phyloP scores from a whole-genome alignment of 1,140 invertebrate species.

The Potamilus streckersoni region DNA sequence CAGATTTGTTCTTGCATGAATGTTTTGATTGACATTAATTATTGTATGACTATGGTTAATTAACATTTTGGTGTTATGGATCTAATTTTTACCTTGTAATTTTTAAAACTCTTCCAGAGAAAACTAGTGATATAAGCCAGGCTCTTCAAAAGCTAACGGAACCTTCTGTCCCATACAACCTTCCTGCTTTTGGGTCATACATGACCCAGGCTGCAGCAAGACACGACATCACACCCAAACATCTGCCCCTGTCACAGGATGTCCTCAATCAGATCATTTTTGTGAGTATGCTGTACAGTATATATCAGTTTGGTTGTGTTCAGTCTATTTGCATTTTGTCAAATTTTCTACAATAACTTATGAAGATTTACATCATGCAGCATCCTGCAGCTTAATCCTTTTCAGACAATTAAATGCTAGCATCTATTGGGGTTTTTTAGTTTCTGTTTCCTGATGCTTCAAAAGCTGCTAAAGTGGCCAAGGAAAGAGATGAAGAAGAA shows the following conservation, averaged over 20 bases:
- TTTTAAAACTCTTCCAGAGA: too few relatives aligned
- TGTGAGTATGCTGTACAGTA: slow-evolving; percentile 34
- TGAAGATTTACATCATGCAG: background rate
- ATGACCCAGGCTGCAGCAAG: slow-evolving; percentile 10
- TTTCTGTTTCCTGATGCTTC: slow-evolving; percentile 92
- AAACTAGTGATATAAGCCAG: slow-evolving; percentile 60
- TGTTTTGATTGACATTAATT: too few relatives aligned
- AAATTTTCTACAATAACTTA: background rate
- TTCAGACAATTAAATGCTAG: background rate
- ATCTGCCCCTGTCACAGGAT: slow-evolving; percentile 82
- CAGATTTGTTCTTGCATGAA: too few relatives aligned
- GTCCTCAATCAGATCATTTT: slow-evolving; percentile 81
- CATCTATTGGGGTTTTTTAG: slow-evolving; percentile 56
- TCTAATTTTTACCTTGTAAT: too few relatives aligned
- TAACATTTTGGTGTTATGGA: too few relatives aligned
- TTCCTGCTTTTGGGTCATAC: slow-evolving; percentile 51
- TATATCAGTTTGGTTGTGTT: background rate
- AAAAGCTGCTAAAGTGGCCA: slow-evolving; percentile 57
- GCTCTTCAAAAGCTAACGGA: slow-evolving; percentile 70
- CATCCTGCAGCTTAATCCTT: background rate
- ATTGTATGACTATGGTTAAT: too few relatives aligned
- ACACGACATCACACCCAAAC: slow-evolving; percentile 60
- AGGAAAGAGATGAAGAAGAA: slow-evolving; percentile 22
- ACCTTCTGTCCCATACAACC: slow-evolving; percentile 54
- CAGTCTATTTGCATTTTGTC: too few relatives aligned